Percentiles rank a stretch among this genome's conserved stretches.
phyloP scores from a whole-genome alignment of 2,797 vertebrate genomes.

The Spinibarbus caldwelli region DNA sequence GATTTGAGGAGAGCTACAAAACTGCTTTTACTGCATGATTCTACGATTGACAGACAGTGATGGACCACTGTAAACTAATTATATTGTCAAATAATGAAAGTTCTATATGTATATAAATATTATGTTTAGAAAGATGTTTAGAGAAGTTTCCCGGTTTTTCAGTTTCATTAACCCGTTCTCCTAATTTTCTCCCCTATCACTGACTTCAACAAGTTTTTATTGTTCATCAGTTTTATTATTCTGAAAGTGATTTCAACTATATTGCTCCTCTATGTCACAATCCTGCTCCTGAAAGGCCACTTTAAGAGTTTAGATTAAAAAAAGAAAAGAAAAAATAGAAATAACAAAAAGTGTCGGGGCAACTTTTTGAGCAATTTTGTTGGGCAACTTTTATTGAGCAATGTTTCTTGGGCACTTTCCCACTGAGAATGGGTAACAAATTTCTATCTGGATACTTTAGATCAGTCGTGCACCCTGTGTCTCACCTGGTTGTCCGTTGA shows the following conservation, averaged over 20 bases:
- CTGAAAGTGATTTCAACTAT: background rate
- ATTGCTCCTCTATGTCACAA: background rate
- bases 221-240: background rate
- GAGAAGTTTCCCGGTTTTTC: background rate
- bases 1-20: slow-evolving; percentile 6
- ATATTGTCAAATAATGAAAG: background rate
- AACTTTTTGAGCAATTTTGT: no score
- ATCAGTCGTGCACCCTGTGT: no score
- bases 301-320: no score
- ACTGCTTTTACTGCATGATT: slow-evolving; percentile 18
- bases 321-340: background rate
- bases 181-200: background rate
- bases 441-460: no score
- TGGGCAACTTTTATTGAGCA: no score
- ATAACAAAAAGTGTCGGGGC: background rate
- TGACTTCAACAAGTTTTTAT: background rate
- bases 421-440: no score
- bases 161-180: background rate
- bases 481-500: no score
- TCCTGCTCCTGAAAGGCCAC: background rate
- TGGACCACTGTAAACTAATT: background rate
- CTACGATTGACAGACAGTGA: background rate
- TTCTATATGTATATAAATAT: background rate
- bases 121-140: background rate
- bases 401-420: no score